A percentile compares a stretch with the other conserved stretches of the same genome.
Conservation (phyloP, 2,113 vertebrate genomes). For the Oreochromis niloticus region DNA sequence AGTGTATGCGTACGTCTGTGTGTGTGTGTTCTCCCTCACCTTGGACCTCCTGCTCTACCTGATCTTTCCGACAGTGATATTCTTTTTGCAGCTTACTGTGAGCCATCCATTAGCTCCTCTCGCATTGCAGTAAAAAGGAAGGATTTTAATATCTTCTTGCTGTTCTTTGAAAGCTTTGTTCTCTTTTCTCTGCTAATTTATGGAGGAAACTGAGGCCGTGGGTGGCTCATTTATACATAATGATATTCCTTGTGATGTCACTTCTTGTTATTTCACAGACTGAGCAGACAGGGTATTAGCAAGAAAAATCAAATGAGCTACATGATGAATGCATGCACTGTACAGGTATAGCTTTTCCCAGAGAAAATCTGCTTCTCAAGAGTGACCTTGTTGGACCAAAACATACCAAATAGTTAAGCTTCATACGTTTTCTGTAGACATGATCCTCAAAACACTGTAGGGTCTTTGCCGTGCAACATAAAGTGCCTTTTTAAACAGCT, state of each 20-base stretch:
- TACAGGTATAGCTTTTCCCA: neutral
- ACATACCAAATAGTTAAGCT: neutral
- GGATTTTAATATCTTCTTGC: slow-evolving; percentile 10
- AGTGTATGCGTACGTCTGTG: neutral
- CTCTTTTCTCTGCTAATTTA: slow-evolving; percentile 43
- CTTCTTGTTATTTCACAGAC: slow-evolving; percentile 37
- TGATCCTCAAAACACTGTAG: neutral
- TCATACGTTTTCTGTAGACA: neutral
- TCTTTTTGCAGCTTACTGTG: neutral
- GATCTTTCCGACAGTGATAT: neutral
- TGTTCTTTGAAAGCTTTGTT: slow-evolving; percentile 52
- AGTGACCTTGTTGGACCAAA: neutral
- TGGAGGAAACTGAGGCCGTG: slow-evolving; percentile 32
- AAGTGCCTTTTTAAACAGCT: neutral
- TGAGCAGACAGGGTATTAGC: neutral
- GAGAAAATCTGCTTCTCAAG: neutral
- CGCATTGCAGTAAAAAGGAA: neutral
- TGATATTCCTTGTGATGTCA: slow-evolving; percentile 62
- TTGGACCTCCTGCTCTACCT: slow-evolving; percentile 25
- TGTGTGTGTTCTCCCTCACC: neutral
- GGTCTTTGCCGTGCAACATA: neutral
- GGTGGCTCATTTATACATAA: slow-evolving; percentile 52
- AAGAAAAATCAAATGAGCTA: slow-evolving; percentile 11
- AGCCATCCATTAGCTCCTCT: slow-evolving; percentile 10
- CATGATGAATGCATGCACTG: slow-evolving; percentile 10